phyloP scores from a whole-genome alignment of 2,888 invertebrate genomes.

The Phlogophora meticulosa region DNA sequence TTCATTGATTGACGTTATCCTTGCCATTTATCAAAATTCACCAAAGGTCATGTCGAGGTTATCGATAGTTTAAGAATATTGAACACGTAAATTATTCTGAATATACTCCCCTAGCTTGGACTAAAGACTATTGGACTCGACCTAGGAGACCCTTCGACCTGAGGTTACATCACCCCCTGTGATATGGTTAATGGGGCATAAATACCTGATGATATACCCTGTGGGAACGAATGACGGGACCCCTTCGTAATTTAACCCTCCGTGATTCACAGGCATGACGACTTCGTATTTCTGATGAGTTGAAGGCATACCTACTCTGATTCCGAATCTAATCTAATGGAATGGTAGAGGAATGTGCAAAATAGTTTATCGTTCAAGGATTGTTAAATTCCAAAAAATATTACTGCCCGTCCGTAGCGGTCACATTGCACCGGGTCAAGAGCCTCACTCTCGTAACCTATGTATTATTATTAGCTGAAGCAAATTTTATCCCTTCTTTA shows the following conservation, averaged over 20 bases:
- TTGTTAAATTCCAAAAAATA: neutral
- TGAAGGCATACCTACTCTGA: neutral
- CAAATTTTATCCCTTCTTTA: conserved; percentile 1
- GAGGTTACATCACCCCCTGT: conserved; percentile 1
- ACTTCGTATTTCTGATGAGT: neutral
- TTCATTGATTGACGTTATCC: conserved; percentile 45
- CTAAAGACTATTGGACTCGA: too few relatives aligned
- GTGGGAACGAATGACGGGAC: conserved; percentile 17
- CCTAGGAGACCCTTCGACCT: neutral
- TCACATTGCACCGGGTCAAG: too few relatives aligned
- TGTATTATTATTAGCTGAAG: neutral
- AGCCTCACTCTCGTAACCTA: too few relatives aligned
- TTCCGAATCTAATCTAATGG: conserved; percentile 1
- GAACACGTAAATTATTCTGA: conserved; percentile 1
- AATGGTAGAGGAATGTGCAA: neutral
- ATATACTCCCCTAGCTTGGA: conserved; percentile 5
- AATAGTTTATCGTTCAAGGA: neutral
- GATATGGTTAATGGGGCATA: conserved; percentile 34
- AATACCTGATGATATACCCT: conserved; percentile 3
- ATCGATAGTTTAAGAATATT: conserved; percentile 26
- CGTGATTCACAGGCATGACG: conserved; percentile 30
- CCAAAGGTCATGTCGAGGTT: conserved; percentile 45
- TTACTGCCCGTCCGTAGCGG: neutral
- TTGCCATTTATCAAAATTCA: conserved; percentile 54
- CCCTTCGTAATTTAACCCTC: conserved; percentile 21